These are phyloP conservation scores for Drosophila prostipennis DNA, from an alignment of 2,888 invertebrate genomes.

Conservation along the genomic window DNA sequence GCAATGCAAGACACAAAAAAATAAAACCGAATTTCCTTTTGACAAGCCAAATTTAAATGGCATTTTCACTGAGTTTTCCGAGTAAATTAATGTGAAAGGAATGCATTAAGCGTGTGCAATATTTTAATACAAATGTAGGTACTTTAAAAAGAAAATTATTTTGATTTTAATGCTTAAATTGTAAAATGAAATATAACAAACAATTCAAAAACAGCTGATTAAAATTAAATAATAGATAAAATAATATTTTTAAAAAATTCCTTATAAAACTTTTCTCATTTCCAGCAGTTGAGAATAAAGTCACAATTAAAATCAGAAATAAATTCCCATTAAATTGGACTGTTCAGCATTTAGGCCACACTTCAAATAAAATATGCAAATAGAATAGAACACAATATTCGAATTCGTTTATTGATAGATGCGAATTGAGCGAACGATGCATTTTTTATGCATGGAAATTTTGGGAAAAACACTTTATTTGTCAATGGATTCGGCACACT, in stretches of 20 bases:
- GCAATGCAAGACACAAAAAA: slow-evolving; percentile 22
- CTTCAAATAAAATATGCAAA: slow-evolving; percentile 66
- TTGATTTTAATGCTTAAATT: background rate
- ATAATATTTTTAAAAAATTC: no score
- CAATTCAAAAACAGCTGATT: no score
- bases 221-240: no score
- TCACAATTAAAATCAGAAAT: slow-evolving; percentile 9
- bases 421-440: slow-evolving; percentile 36
- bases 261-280: background rate
- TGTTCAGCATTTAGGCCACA: slow-evolving; percentile 17
- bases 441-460: slow-evolving; percentile 44
- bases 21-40: slow-evolving; percentile 28
- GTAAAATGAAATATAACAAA: no score
- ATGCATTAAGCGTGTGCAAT: slow-evolving; percentile 5
- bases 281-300: background rate
- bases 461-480: slow-evolving; percentile 49
- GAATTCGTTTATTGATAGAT: slow-evolving; percentile 74
- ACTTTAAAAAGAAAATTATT: background rate
- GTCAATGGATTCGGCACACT: slow-evolving; percentile 41
- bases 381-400: slow-evolving; percentile 49
- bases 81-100: slow-evolving; percentile 22
- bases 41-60: slow-evolving; percentile 23
- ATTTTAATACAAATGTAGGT: slow-evolving; percentile 7
- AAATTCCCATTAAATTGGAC: slow-evolving; percentile 10
- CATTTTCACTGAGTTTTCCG: slow-evolving; percentile 1